A percentile compares a stretch with the other conserved stretches of the same genome.
Evolutionary conservation across 2,113 vertebrate species (phyloP).

Genomic region (Rhadina sibilatrix): DNA sequence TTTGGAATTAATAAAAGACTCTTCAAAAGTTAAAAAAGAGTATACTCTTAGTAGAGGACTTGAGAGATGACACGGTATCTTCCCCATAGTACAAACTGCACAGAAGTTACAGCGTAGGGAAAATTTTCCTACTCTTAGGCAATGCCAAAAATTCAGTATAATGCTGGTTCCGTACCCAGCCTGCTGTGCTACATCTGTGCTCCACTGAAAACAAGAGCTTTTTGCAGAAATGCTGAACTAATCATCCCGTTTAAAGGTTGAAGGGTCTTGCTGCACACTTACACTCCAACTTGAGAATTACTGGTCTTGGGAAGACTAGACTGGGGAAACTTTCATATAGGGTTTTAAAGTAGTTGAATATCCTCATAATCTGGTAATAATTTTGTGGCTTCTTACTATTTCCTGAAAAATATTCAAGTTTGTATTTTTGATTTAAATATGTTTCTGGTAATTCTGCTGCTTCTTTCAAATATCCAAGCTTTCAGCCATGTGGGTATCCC

Average conservation of each 20-base stretch:
- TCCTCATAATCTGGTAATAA: background rate
- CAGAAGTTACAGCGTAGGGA: background rate
- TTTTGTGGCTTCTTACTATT: background rate
- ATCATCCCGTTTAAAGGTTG: background rate
- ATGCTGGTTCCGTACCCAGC: background rate
- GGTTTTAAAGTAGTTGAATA: background rate
- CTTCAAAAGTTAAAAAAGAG: background rate
- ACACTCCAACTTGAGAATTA: background rate
- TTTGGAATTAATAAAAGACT: background rate
- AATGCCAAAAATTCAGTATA: background rate
- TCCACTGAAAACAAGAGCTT: background rate
- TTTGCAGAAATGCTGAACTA: background rate
- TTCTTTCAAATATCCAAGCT: background rate
- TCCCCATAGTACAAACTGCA: accelerated
- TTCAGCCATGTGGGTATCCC: background rate
- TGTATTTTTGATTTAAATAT: background rate
- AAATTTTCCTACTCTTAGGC: accelerated
- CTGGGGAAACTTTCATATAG: background rate
- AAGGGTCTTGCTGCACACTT: background rate
- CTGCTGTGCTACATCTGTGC: background rate
- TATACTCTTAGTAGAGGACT: background rate
- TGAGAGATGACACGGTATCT: background rate
- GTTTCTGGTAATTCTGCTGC: background rate
- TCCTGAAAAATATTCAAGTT: background rate
- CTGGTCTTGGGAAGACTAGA: background rate